These are phyloP conservation scores for Chroicocephalus ridibundus DNA, from an alignment of 2,113 vertebrate species.

Conservation along the genomic window DNA sequence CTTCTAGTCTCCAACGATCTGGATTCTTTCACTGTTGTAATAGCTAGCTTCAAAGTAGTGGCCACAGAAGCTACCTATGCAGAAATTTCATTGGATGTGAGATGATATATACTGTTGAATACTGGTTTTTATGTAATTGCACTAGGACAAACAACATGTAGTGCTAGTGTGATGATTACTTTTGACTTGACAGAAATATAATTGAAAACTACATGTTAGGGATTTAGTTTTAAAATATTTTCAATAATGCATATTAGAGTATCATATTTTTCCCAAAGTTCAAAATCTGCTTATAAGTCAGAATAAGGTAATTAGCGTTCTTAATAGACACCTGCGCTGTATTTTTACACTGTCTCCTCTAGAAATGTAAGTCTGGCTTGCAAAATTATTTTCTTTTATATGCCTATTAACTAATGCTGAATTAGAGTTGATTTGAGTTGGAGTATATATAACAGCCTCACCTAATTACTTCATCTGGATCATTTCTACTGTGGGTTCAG, in stretches of 20 bases:
- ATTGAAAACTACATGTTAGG: not conserved
- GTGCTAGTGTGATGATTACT: not conserved
- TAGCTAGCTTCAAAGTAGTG: not conserved
- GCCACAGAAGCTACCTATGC: not conserved
- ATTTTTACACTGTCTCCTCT: not conserved
- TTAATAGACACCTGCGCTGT: not conserved
- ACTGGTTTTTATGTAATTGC: not conserved
- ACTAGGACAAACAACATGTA: not conserved
- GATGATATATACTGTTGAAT: not conserved
- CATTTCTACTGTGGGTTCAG: not conserved
- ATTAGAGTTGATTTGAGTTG: not conserved
- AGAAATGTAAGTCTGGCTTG: not conserved
- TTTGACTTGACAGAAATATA: not conserved
- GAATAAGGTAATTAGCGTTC: not conserved
- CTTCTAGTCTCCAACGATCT: not conserved
- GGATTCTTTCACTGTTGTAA: not conserved
- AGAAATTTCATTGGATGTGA: not conserved
- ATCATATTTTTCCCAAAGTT: not conserved
- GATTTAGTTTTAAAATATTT: conserved; percentile 4
- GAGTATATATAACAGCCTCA: not conserved
- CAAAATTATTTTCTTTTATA: not conserved
- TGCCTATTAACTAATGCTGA: not conserved
- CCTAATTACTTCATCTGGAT: not conserved
- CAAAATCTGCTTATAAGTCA: not conserved
- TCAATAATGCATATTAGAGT: not conserved